Evolutionary conservation across 2,888 invertebrate species (phyloP), one percentile per base, ranked within the genome.

Genomic region (Macroteleia sp.): DNA sequence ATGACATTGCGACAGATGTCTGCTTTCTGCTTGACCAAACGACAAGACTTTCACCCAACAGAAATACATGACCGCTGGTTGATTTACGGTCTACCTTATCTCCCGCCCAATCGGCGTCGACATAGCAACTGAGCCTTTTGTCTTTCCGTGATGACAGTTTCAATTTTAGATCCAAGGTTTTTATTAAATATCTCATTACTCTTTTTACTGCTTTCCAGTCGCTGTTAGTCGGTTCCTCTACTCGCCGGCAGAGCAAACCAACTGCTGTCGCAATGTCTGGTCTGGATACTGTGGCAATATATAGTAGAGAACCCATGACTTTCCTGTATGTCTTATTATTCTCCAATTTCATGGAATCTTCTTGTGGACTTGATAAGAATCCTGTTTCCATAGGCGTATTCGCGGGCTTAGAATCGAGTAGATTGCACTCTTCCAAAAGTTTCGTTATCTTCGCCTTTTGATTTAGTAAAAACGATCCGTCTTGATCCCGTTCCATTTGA

Each of bases 51-150:
- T 46, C 36, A 2, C 67, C 77, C 2, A 79, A 1, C 28, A 56
- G 14, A 57, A 79, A 16, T 28, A 64, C n/a, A n/a, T 70, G 22
- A 0, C 64, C 57, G 14, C 36, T 64, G 0, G 62, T 74, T 0
- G 77, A 78, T 19, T 62, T 74, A 6, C 73, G 16, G 34, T 82
- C 79, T 0, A 34, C n/a, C 30, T 69, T 79, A 70, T 87, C 87
- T 8, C 86, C 88, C 80, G 88, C 89, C 81, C 84, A 88, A 59
- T 89, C 89, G 12, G 90, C 82, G 76, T 89, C 89, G 5, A 86
- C 88, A 61, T 80, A 83, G 81, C 81, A 71, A 0, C 3, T 41
- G 19, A 70, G 36, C 1, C 10, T 28, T 3, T 8, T 12, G 22
- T n/a, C 14, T 5, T 1, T 14, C 2, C n/a, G 19, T 0, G 67